These are phyloP conservation scores for Parazoanthus darwini DNA, from an alignment of 92 coral and sea anemone genomes.

Conservation along the genomic window DNA sequence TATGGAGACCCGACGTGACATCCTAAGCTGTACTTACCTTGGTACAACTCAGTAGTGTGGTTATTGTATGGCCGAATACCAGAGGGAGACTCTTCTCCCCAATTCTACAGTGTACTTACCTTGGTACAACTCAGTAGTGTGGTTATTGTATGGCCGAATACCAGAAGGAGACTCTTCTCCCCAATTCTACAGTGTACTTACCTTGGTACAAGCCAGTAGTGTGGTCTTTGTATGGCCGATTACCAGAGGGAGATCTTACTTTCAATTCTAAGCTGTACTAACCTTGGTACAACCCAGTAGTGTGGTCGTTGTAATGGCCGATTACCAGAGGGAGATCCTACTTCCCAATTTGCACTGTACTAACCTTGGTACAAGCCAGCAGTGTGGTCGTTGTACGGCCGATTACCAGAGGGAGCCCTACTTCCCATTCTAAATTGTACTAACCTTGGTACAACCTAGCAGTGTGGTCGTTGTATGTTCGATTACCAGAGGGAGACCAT, in stretches of 20 bases:
- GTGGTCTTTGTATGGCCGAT: neutral
- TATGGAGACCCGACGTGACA: no score
- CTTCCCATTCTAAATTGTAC: neutral
- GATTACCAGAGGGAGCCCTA: neutral
- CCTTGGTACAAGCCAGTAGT: neutral
- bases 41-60: no score
- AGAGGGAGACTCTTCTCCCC: no score
- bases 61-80: no score
- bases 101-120: no score
- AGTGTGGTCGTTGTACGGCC: slow-evolving; percentile 9
- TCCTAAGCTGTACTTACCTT: no score
- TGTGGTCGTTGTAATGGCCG: slow-evolving; percentile 4
- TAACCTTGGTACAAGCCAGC: neutral
- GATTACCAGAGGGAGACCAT: neutral
- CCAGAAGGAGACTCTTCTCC: no score
- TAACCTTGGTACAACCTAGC: neutral
- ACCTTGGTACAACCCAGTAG: neutral
- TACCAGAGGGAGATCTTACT: neutral
- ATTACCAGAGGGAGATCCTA: neutral
- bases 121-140: no score
- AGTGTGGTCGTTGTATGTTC: slow-evolving; percentile 4
- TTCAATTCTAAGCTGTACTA: neutral
- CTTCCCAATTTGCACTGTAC: neutral
- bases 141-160: no score
- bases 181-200: neutral